A percentile compares a stretch with the other conserved stretches of the same genome.
Conservation (phyloP, 2,113 vertebrate genomes). For the Anser brachyrhynchus region DNA sequence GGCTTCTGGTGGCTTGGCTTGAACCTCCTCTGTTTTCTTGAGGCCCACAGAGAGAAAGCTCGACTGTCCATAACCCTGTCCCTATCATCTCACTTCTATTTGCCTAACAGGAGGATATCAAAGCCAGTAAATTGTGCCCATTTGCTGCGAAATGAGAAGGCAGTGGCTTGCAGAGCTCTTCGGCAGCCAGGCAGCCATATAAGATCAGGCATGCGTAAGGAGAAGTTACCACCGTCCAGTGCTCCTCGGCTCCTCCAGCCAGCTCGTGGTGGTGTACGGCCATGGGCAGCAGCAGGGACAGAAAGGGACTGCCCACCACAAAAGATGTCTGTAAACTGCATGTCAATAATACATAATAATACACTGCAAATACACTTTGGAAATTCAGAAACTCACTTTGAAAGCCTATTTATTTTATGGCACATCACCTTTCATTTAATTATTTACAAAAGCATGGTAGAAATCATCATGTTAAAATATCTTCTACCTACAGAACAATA, state of each 20-base stretch:
- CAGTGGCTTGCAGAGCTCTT: background rate
- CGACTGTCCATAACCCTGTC: no score
- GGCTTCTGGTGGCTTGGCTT: background rate
- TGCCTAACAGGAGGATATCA: background rate
- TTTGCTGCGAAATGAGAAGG: background rate
- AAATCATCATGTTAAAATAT: accelerated
- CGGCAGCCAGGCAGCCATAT: background rate
- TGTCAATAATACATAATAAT: no score
- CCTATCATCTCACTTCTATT: background rate
- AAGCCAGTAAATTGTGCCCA: background rate
- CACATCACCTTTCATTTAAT: background rate
- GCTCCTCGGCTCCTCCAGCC: background rate
- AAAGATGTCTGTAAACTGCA: background rate
- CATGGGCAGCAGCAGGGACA: accelerated
- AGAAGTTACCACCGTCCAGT: background rate
- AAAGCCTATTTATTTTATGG: background rate
- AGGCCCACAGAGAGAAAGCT: accelerated
- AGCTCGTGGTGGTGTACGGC: background rate
- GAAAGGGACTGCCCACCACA: background rate
- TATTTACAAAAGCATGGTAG: background rate
- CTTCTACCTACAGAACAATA: background rate
- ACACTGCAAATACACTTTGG: background rate
- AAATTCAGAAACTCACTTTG: background rate
- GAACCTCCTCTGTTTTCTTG: background rate
- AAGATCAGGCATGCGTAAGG: background rate